phyloP scores from a whole-genome alignment of 2,797 vertebrate genomes.

The Erithacus rubecula region DNA sequence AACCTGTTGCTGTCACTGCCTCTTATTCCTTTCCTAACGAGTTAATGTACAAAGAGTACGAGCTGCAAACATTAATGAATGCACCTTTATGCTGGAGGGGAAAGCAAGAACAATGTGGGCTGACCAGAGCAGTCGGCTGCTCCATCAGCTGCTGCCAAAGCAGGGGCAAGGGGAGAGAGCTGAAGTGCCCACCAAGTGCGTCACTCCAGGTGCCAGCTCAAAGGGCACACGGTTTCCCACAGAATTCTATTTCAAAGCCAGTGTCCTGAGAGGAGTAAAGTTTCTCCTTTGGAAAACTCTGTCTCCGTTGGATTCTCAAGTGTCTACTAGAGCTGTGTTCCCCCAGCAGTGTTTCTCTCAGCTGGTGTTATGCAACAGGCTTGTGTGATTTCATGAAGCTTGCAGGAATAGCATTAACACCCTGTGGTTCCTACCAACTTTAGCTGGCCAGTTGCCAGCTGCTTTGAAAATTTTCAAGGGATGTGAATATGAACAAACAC shows the following conservation, averaged over 20 bases:
- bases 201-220: slow-evolving; percentile 39
- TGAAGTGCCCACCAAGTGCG: slow-evolving; percentile 22
- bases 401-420: background rate
- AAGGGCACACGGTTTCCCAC: slow-evolving; percentile 41
- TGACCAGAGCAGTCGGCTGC: background rate
- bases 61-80: background rate
- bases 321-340: background rate
- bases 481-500: background rate
- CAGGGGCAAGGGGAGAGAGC: background rate
- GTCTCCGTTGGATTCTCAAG: slow-evolving; percentile 33
- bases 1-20: background rate
- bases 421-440: background rate
- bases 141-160: slow-evolving; percentile 20
- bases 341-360: background rate
- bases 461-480: background rate
- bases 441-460: background rate
- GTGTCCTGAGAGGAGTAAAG: slow-evolving; percentile 1
- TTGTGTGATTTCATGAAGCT: background rate
- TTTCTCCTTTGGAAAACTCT: slow-evolving; percentile 32
- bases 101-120: slow-evolving; percentile 17
- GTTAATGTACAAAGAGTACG: background rate
- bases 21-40: background rate
- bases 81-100: background rate
- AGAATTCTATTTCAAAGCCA: slow-evolving; percentile 48
- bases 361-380: background rate